Evolutionary conservation across 2,113 vertebrate species (phyloP), one percentile per base, ranked within the genome.

Genomic region (Sorex fumeus): DNA sequence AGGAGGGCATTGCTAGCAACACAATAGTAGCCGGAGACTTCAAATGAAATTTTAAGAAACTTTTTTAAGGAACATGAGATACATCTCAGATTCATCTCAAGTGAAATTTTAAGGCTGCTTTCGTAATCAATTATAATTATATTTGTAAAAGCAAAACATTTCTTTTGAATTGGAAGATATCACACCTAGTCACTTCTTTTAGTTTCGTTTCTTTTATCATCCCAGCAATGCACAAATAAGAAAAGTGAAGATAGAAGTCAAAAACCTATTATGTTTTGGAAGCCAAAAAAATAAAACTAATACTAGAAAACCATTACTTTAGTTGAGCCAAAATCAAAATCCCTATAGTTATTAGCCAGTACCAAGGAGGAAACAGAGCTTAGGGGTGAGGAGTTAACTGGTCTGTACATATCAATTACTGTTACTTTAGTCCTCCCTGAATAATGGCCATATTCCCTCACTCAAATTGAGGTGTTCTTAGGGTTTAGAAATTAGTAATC

Each of bases 271-370:
- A 23, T 69, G 57, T 60, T 19, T 62, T 93, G n/a, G 43, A 50
- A 95, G 19, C 70, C 91, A 84, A 93, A 9, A 62, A 76, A 10
- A 60, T 40, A 50, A 53, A n/a, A 88, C 12, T 18, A 70, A 67
- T 36, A 13, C 47, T 83, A 57, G 34, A 45, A 88, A 92, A 34
- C 5, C 0, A 0, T 57, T 64, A 53, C 62, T 74, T 74, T 74
- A 3, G 15, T 72, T 27, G 34, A 83, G 40, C 45, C 32, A 76
- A 16, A 91, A 30, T 13, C 32, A 76, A 16, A 88, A 30, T 13
- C 66, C 43, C 16, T 30, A 23, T 66, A 83, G 25, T 36, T 67
- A 0, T 70, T n/a, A 91, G 34, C 93, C 45, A 45, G 71, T n/a
- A 64, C 8, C 60, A 60, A n/a, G 21, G 21, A 81, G 32, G 45